Conservation (phyloP, 2,797 vertebrate species). For the Pampus argenteus region DNA sequence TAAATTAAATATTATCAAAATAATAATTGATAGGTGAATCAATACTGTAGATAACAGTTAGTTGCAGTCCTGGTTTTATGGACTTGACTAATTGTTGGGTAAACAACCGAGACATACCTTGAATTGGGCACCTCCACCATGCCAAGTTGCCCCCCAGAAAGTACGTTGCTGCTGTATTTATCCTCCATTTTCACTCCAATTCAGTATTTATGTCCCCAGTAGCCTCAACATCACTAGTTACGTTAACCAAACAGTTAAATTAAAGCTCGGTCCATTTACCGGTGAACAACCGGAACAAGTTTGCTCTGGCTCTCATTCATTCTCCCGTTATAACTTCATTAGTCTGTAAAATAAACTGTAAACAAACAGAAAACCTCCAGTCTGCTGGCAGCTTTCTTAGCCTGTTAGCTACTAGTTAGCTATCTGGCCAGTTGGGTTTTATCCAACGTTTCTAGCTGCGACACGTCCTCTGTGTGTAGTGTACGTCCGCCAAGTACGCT, state of each 20-base stretch:
- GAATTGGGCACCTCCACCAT: constrained; percentile 93
- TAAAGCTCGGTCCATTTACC: neutral
- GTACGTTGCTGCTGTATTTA: constrained; percentile 93
- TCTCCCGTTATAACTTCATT: neutral
- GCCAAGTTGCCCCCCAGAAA: constrained; percentile 90
- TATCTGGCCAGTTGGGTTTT: neutral
- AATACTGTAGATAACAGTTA: neutral
- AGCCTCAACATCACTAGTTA: constrained; percentile 42
- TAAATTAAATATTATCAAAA: too few relatives aligned
- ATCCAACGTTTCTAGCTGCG: neutral
- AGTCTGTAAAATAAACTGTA: neutral
- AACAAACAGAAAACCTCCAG: neutral
- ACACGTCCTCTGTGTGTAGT: neutral
- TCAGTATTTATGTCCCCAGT: constrained; percentile 9
- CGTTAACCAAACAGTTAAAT: neutral
- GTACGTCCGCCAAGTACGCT: neutral
- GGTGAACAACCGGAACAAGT: neutral
- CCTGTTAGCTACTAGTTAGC: constrained; percentile 32
- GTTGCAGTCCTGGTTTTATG: neutral
- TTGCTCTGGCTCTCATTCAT: neutral
- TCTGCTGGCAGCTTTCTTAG: constrained; percentile 26
- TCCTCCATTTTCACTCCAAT: constrained; percentile 87
- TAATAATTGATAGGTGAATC: too few relatives aligned
- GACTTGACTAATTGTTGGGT: neutral
- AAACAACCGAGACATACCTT: constrained; percentile 80